Base-by-base conservation (phyloP, 2,888 invertebrate genomes). In the Drosophila birchii region DNA sequence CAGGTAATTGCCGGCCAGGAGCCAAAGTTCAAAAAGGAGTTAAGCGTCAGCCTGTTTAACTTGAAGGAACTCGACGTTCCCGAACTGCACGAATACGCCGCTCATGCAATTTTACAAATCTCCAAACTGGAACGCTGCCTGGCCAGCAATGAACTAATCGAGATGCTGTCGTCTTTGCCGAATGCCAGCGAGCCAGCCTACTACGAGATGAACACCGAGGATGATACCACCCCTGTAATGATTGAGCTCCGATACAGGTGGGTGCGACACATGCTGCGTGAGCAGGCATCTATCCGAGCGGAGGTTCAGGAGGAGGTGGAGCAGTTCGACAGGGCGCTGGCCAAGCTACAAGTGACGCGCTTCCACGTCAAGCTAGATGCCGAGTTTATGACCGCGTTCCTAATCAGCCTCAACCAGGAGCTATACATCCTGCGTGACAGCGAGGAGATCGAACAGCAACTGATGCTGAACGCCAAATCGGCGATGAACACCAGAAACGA, bases 381-480 rank as follows among this genome's bases (percentile, higher is more conserved):
- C 0, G 93, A 94, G 68, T 94, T 96, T 56, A 92, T 96, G 62
- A 94, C 95, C 74, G 86, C 95, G 34, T 95, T 94, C 86, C 91
- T 96, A 51, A 93, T 95, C 26, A 95, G 95, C 26, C 88, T 96
- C 23, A 95, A 96, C 81, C 95, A 96, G 90, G 97, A 97, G 90
- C 93, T 97, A 88, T 93, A 95, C 53, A 95, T 97, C 20, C 91
- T 97, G 14, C 95, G 95, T 82, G 94, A 95, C 45, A 96, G 95
- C 81, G 96, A 97, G 89, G 93, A 94, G 5, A 94, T 94, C 41
- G 97, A 97, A 91, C 94, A 95, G 76, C 90, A 93, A 51, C 92
- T 96, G 14, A 93, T 94, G 26, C 94, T 94, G 67, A 94, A 94
- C 91, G 94, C 95, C 16, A 94, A 94, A 66, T 92, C 90, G 0